Base-by-base conservation (phyloP, 1,140 invertebrate species). In the Oryzaephilus surinamensis region DNA sequence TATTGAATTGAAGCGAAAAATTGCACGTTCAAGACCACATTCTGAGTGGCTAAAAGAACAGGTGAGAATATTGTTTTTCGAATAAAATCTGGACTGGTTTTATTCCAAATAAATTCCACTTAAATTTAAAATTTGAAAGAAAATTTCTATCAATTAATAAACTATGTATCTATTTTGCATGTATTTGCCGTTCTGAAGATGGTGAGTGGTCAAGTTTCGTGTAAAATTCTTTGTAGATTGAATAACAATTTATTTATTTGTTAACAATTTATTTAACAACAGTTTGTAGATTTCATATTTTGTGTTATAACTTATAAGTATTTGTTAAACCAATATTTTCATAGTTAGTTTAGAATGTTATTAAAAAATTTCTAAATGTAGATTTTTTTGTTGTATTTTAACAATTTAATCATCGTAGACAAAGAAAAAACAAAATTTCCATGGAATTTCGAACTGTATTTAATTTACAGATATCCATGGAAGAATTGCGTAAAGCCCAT, bases 21-120 rank as follows among this genome's bases (percentile, higher is more conserved):
- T 99, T 50, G 82, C 93, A 7, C 71, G 72, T 46, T 83, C 82
- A 46, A 71, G 94, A 32, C 91, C 93, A 8, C 87, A 97, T 58
- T 81, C 79, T 3, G 66, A 82, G 34, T 97, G 95, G 92, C 73
- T 97, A 0, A 76, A 85, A 63, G 86, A 96, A 67, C 79, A 94
- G 82, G 86, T 94, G 48, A 46, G 23, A n/a, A n/a, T n/a, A n/a
- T 24, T 10, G 20, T 21, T 6, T 24, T 6, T 24, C n/a, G n/a
- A n/a, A n/a, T n/a, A n/a, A n/a, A n/a, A n/a, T n/a, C 23, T 24
- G 5, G 1, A n/a, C 5, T 24, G 11, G 8, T 6, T 6, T 4
- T 24, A 10, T 11, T n/a, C 10, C 8, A 24, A 24, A 24, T 24
- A 8, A 10, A 11, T 10, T n/a, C n/a, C n/a, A n/a, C n/a, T n/a